Evolutionary conservation across 2,113 vertebrate species (phyloP), one percentile per base, ranked within the genome.

Genomic region (Okapia johnstoni): DNA sequence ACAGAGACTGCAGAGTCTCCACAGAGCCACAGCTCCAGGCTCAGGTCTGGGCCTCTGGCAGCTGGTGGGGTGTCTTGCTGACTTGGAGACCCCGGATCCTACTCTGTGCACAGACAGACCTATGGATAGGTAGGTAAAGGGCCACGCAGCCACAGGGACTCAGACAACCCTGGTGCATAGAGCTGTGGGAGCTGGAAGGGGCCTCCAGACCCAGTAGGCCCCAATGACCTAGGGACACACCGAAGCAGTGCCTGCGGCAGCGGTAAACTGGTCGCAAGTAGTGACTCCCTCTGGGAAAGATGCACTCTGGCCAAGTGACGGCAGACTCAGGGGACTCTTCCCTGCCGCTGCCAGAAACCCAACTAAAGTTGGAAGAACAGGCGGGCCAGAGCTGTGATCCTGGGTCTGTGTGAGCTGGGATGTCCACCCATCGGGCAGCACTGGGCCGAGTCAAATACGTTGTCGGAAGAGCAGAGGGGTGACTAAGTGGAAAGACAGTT

Each of bases 31-130:
- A 4, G 11, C 21, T 91, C 55, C 30, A 19, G 36, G 77, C 21
- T 57, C 77, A n/a, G 46, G 66, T 83, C 5, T 33, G 85, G 48
- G 50, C 52, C 84, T 96, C 33, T 0, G 23, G 33, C 25, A 5
- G 11, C 89, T 33, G 26, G n/a, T 55, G 46, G 80, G 25, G 52
- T 16, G 70, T 0, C 9, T 13, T 26, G 57, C 36, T 10, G 16
- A 16, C 14, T 5, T 15, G 0, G 30, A 55, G 54, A 30, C 15
- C 17, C 9, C 0, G 1, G 40, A n/a, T 50, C 8, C 15, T 0
- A 15, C 58, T 9, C 9, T 15, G 61, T 2, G 10, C 1, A 3
- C 30, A 1, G 40, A 77, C 23, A 26, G 10, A 17, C 11, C 2
- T 33, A 43, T 1, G 0, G 28, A 8, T 1, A n/a, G 33, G 36